These are phyloP conservation scores for Agrochola circellaris DNA, from an alignment of 2,888 invertebrate genomes.

Conservation along the genomic window DNA sequence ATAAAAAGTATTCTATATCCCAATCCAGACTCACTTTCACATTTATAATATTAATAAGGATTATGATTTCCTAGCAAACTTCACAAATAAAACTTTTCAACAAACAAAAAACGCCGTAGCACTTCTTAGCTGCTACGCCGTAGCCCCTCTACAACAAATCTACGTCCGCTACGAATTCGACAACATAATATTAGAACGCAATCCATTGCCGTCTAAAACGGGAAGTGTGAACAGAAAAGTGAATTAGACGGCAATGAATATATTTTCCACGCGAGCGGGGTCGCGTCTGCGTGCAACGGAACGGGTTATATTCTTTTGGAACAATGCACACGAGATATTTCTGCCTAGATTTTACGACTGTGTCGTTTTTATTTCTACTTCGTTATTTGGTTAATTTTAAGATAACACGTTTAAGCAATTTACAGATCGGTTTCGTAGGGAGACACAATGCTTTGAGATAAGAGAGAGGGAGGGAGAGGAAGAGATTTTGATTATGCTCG, in stretches of 20 bases:
- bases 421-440: too few relatives aligned
- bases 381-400: too few relatives aligned
- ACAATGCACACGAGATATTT: conserved; percentile 5
- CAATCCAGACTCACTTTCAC: too few relatives aligned
- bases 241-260: conserved; percentile 75
- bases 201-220: conserved; percentile 42
- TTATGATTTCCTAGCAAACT: neutral
- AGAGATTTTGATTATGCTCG: too few relatives aligned
- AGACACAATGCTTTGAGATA: too few relatives aligned
- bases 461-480: too few relatives aligned
- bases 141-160: conserved; percentile 38
- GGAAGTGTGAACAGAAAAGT: conserved; percentile 64
- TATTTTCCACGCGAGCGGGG: conserved; percentile 71
- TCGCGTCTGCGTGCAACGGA: conserved; percentile 56
- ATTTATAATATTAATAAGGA: too few relatives aligned
- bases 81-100: neutral
- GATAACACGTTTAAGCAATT: too few relatives aligned
- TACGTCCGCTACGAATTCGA: conserved; percentile 24
- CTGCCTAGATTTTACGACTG: neutral
- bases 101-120: conserved; percentile 17
- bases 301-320: conserved; percentile 43
- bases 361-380: too few relatives aligned
- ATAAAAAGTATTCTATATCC: neutral
- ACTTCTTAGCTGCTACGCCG: conserved; percentile 51
- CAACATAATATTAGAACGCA: conserved; percentile 37